These are phyloP conservation scores for Celastrina argiolus DNA, from an alignment of 2,888 invertebrate species.

Conservation along the genomic window DNA sequence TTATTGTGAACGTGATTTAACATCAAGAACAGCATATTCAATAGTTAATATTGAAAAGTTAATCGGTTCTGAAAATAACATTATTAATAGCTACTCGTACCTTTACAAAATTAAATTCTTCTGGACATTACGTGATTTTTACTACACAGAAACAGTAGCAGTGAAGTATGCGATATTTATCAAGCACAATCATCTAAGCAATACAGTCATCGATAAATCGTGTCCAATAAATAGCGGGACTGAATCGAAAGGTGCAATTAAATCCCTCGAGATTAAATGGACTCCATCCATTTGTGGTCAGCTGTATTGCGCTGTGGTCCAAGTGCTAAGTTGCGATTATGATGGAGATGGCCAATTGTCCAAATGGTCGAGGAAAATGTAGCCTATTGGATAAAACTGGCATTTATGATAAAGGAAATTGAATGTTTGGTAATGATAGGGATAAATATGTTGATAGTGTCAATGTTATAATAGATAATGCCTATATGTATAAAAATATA, in stretches of 20 bases:
- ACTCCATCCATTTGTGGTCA: slow-evolving; percentile 66
- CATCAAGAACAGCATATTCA: too few relatives aligned
- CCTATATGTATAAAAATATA: too few relatives aligned
- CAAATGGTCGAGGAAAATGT: not conserved
- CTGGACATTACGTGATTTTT: too few relatives aligned
- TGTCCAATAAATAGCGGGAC: slow-evolving; percentile 59
- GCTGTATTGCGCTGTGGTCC: slow-evolving; percentile 39
- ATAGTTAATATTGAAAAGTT: too few relatives aligned
- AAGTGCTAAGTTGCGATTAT: slow-evolving; percentile 18
- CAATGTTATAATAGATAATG: too few relatives aligned
- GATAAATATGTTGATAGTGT: too few relatives aligned
- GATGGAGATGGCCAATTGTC: not conserved
- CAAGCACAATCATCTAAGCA: slow-evolving; percentile 12
- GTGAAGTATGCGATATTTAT: slow-evolving; percentile 15
- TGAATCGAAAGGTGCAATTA: slow-evolving; percentile 69
- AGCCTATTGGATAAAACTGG: too few relatives aligned
- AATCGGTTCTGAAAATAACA: too few relatives aligned
- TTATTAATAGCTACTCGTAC: too few relatives aligned
- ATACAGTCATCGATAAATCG: slow-evolving; percentile 51
- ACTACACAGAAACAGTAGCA: too few relatives aligned
- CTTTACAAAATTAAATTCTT: too few relatives aligned
- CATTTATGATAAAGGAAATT: not conserved
- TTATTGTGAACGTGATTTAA: too few relatives aligned
- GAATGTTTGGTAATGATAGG: not conserved
- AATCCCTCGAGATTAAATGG: slow-evolving; percentile 70